Percentiles rank a stretch among this genome's conserved stretches.
These are phyloP conservation scores for Mellivora capensis DNA, from an alignment of 2,113 vertebrate genomes.

Conservation along the genomic window DNA sequence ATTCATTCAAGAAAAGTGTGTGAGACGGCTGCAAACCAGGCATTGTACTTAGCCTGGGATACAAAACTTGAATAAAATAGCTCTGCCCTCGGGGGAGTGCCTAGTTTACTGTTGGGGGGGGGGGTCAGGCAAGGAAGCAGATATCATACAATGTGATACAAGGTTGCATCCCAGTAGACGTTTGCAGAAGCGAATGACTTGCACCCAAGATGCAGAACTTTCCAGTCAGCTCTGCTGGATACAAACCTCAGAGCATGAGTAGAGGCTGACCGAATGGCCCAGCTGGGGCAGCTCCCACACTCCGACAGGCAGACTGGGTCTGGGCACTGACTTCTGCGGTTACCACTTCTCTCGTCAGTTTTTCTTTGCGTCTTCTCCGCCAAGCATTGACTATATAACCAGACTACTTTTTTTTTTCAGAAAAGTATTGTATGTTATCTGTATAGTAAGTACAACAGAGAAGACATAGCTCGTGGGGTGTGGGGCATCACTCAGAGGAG, in stretches of 20 bases:
- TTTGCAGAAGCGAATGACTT: neutral
- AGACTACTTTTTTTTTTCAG: neutral
- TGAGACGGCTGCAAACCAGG: neutral
- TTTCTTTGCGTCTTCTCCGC: neutral
- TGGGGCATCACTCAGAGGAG: neutral
- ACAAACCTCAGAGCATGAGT: neutral
- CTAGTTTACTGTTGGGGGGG: neutral
- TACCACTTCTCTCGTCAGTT: neutral
- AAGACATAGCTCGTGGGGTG: neutral
- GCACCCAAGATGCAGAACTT: neutral
- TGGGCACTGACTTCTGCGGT: neutral
- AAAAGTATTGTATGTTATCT: neutral
- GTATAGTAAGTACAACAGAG: neutral
- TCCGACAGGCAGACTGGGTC: neutral
- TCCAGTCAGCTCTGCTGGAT: neutral
- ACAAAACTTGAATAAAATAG: neutral
- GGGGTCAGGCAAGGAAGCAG: neutral
- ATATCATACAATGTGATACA: neutral
- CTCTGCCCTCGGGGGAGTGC: neutral
- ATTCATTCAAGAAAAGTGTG: neutral
- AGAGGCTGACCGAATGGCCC: conserved; percentile 2
- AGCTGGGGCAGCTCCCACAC: neutral
- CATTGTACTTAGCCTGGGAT: neutral
- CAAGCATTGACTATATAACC: conserved; percentile 5
- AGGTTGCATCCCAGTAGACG: neutral